phyloP scores from a whole-genome alignment of 2,113 vertebrate genomes.

The Columba janthina region DNA sequence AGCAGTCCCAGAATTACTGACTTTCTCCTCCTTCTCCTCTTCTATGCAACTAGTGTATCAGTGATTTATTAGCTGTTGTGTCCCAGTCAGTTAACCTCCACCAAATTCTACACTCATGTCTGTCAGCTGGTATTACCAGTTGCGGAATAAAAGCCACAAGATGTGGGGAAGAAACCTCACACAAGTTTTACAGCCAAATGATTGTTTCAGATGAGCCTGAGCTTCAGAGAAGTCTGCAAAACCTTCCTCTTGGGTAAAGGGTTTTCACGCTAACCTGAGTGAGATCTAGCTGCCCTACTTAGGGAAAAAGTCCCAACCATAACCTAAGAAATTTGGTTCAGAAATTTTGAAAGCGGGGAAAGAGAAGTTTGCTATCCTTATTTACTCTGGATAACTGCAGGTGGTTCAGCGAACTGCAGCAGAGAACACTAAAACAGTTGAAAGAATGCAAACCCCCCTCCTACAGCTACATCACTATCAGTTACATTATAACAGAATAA shows the following conservation, averaged over 20 bases:
- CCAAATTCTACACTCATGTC: rapidly evolving
- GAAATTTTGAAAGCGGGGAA: background rate
- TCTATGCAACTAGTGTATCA: background rate
- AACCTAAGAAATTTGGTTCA: background rate
- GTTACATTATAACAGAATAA: background rate
- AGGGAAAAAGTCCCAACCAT: background rate
- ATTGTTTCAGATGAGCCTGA: background rate
- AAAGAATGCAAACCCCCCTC: background rate
- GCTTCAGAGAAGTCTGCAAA: background rate
- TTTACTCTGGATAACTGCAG: background rate
- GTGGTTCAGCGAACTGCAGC: background rate
- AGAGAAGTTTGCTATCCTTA: background rate
- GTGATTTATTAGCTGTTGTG: background rate
- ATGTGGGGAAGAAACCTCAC: background rate
- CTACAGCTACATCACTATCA: background rate
- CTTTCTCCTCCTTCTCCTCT: background rate
- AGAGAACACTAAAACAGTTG: background rate
- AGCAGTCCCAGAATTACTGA: background rate
- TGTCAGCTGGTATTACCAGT: background rate
- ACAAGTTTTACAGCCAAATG: background rate
- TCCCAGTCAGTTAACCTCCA: background rate
- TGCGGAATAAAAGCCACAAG: background rate
- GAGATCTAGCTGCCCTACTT: background rate
- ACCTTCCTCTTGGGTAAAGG: background rate
- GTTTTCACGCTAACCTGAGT: background rate